Evolutionary conservation across 37 sponge, comb jelly and placozoan species (phyloP).

Genomic region (Trichoplax adhaerens): DNA sequence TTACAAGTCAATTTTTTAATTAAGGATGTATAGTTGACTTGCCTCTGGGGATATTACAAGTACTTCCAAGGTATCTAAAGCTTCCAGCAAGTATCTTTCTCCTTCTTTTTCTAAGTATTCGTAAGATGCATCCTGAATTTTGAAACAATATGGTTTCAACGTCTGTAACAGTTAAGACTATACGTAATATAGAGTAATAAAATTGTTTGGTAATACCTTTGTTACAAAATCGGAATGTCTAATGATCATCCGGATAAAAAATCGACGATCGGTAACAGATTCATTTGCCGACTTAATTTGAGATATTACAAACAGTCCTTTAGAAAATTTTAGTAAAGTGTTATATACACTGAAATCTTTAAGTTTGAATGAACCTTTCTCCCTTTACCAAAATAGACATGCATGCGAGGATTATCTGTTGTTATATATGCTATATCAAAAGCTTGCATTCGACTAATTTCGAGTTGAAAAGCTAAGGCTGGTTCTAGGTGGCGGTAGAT

Average conservation of each 20-base stretch:
- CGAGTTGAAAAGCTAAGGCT: slow-evolving; percentile 93
- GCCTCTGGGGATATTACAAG: slow-evolving; percentile 51
- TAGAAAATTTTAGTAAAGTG: too few species aligned
- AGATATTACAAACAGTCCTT: too few species aligned
- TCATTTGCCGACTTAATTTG: slow-evolving; percentile 18
- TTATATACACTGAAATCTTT: too few species aligned
- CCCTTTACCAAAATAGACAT: slow-evolving; percentile 62
- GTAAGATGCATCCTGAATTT: slow-evolving; percentile 63
- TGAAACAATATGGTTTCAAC: not conserved
- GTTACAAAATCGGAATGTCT: slow-evolving; percentile 84
- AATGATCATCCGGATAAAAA: slow-evolving; percentile 83
- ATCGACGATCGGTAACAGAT: slow-evolving; percentile 17
- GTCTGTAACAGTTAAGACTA: not conserved
- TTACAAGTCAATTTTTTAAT: not conserved
- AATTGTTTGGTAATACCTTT: slow-evolving; percentile 12
- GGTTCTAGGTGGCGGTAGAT: slow-evolving; percentile 96
- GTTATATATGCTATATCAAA: slow-evolving; percentile 69
- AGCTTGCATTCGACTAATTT: slow-evolving; percentile 74
- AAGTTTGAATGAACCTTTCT: too few species aligned
- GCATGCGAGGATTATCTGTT: slow-evolving; percentile 67
- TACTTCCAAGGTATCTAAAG: slow-evolving; percentile 81
- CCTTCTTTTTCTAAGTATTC: slow-evolving; percentile 93
- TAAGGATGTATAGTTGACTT: not conserved
- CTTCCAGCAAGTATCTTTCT: slow-evolving; percentile 82
- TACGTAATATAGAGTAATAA: not conserved